Percentiles rank a stretch among this genome's conserved stretches.
These are phyloP conservation scores for Elephantulus edwardii DNA, from an alignment of 2,113 vertebrate species.

Conservation along the genomic window DNA sequence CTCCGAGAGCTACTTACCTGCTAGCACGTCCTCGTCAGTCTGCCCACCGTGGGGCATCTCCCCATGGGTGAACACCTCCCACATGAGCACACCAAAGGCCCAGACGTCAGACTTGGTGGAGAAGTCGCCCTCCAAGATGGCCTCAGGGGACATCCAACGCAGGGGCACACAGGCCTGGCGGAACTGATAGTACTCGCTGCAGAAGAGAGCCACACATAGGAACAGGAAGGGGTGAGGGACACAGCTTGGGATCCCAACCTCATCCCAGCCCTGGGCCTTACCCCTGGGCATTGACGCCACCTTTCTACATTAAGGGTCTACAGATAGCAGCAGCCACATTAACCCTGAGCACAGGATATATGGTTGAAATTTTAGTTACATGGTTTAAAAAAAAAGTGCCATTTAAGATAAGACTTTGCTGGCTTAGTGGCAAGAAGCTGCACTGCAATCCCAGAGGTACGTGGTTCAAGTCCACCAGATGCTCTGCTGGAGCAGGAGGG, in stretches of 20 bases:
- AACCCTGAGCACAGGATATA: neutral
- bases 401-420: neutral
- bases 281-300: neutral
- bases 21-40: slow-evolving; percentile 92
- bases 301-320: neutral
- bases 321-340: neutral
- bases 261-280: neutral
- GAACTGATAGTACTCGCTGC: slow-evolving; percentile 97
- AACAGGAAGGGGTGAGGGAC: accelerated
- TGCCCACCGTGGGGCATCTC: slow-evolving; percentile 92
- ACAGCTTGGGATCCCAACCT: neutral
- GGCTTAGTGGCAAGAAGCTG: too few relatives aligned
- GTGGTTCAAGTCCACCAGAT: too few relatives aligned
- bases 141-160: slow-evolving; percentile 96
- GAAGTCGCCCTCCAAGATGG: slow-evolving; percentile 95
- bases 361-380: neutral
- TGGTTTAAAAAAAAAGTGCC: slow-evolving; percentile 16
- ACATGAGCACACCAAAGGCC: slow-evolving; percentile 98
- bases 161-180: slow-evolving; percentile 96
- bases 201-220: neutral
- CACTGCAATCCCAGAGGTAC: too few relatives aligned
- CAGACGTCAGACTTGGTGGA: slow-evolving; percentile 97
- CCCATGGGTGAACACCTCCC: slow-evolving; percentile 96
- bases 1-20: slow-evolving; percentile 84
- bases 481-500: too few relatives aligned